phyloP scores from a whole-genome alignment of 2,797 vertebrate species.

The Lacerta viridis region DNA sequence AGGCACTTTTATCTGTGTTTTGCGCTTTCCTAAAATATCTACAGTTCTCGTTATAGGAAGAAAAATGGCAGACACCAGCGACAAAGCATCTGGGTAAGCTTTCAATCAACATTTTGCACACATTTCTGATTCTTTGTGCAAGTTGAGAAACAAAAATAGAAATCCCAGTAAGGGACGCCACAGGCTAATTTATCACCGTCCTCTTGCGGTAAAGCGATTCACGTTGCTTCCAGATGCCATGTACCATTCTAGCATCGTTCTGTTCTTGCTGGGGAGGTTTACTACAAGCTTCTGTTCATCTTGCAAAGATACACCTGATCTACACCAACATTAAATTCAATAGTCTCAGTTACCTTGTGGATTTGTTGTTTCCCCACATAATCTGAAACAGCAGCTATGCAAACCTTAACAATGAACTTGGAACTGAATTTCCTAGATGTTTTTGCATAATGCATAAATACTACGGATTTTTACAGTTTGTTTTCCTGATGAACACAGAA shows the following conservation, averaged over 20 bases:
- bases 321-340: neutral
- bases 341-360: neutral
- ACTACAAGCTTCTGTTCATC: neutral
- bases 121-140: neutral
- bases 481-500: neutral
- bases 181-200: neutral
- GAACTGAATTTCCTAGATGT: constrained; percentile 1
- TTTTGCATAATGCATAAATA: neutral
- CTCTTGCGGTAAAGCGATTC: neutral
- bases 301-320: neutral
- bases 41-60: neutral
- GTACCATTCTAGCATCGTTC: neutral
- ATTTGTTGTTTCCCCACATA: neutral
- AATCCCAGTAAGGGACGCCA: neutral
- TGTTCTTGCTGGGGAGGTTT: neutral
- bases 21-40: neutral
- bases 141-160: neutral
- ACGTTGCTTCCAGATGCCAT: neutral
- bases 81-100: neutral
- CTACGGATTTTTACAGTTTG: neutral
- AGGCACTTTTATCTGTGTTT: neutral
- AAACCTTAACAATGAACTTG: neutral
- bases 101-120: neutral
- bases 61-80: too few relatives aligned
- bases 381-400: neutral